Percentiles rank a stretch among this genome's conserved stretches.
Evolutionary conservation across 2,888 invertebrate species (phyloP).

Genomic region (Galeruca laticollis): DNA sequence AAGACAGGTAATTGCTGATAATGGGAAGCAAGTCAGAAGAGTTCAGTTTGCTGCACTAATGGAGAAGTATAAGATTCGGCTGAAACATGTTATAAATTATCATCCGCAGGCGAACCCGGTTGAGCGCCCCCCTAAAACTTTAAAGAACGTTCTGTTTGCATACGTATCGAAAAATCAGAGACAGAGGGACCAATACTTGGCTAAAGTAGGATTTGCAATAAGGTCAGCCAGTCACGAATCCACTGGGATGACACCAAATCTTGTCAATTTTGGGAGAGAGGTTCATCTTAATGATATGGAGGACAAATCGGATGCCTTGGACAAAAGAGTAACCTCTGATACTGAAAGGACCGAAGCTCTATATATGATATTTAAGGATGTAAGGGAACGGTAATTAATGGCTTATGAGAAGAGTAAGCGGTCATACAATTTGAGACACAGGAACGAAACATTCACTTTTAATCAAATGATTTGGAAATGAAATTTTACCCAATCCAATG

Average conservation of each 20-base stretch:
- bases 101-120: not conserved
- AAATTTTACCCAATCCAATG: no score
- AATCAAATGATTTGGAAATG: constrained; percentile 26
- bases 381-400: constrained; percentile 1
- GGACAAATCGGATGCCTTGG: not conserved
- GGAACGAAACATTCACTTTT: constrained; percentile 20
- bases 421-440: constrained; percentile 20
- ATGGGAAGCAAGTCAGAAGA: not conserved
- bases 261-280: constrained; percentile 10
- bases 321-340: not conserved
- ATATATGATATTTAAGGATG: constrained; percentile 7
- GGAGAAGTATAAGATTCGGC: not conserved
- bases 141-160: not conserved
- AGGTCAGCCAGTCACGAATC: constrained; percentile 13
- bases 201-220: no score
- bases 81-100: no score
- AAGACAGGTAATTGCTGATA: constrained; percentile 20
- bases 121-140: not conserved
- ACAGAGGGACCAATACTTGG: no score
- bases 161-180: not conserved
- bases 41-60: not conserved
- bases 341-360: not conserved
- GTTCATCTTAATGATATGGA: not conserved
- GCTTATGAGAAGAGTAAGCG: constrained; percentile 10
- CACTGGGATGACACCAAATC: not conserved